These are phyloP conservation scores for Rhabdomys dilectus DNA, from an alignment of 2,113 vertebrate species.

Conservation along the genomic window DNA sequence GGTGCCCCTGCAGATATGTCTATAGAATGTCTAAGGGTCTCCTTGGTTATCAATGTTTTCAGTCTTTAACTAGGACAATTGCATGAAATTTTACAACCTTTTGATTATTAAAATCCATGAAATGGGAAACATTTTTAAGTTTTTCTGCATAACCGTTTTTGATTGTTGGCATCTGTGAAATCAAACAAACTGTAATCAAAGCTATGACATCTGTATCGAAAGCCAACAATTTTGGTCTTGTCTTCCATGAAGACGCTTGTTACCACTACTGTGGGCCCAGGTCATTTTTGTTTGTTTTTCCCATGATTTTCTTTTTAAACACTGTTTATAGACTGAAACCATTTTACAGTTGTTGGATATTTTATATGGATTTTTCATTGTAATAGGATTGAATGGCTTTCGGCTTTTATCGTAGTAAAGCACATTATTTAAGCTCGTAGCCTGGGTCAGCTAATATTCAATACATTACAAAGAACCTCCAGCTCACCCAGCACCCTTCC, in stretches of 20 bases:
- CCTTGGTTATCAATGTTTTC: not conserved
- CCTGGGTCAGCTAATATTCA: slow-evolving; percentile 13
- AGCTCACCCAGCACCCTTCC: not conserved
- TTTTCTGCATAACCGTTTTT: slow-evolving; percentile 6
- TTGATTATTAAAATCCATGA: slow-evolving; percentile 21
- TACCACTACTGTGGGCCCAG: not conserved
- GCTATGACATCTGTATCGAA: not conserved
- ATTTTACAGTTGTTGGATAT: slow-evolving; percentile 37
- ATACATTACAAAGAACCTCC: not conserved
- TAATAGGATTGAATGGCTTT: slow-evolving; percentile 17
- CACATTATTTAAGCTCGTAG: slow-evolving; percentile 40
- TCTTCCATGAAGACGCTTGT: not conserved
- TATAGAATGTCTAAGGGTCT: not conserved
- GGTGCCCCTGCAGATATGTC: not conserved
- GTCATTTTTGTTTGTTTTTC: not conserved
- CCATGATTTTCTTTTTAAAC: not conserved
- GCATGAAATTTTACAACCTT: slow-evolving; percentile 29
- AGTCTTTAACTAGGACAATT: slow-evolving; percentile 20
- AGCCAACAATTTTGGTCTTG: not conserved
- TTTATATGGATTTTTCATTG: slow-evolving; percentile 17
- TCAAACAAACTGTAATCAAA: not conserved
- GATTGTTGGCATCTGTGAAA: not conserved
- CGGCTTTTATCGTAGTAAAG: slow-evolving; percentile 25
- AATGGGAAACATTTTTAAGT: slow-evolving; percentile 8
- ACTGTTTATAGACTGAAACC: slow-evolving; percentile 15